Conservation (phyloP, 1,140 invertebrate species). For the Sarcophaga bullata region DNA sequence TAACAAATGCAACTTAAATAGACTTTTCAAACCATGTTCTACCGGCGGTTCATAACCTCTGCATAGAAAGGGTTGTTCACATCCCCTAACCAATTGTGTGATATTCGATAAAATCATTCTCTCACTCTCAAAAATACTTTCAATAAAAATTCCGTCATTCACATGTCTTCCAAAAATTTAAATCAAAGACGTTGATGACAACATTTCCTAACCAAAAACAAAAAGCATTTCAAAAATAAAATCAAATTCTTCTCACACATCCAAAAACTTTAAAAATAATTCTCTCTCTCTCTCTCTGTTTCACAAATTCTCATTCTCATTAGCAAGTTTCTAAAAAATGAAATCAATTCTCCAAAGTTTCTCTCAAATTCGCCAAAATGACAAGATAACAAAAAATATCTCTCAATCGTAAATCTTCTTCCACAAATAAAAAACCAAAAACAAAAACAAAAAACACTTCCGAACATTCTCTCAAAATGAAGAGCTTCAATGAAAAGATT, state of each 20-base stretch:
- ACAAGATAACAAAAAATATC: not conserved
- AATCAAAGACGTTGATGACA: constrained; percentile 3
- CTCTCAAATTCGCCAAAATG: not conserved
- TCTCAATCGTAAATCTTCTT: not conserved
- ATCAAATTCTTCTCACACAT: not conserved
- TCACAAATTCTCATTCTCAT: not conserved
- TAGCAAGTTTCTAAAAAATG: not conserved
- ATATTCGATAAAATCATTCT: constrained; percentile 21
- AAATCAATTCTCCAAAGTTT: not conserved
- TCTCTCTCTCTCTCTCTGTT: not conserved
- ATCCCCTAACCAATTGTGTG: constrained; percentile 33
- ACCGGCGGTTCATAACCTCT: constrained; percentile 33
- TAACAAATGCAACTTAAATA: not conserved
- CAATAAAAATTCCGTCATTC: not conserved
- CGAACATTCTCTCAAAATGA: not conserved
- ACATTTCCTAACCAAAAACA: not conserved
- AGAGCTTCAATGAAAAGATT: not conserved
- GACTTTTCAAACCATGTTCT: not conserved
- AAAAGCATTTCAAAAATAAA: not conserved
- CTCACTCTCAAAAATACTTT: not conserved
- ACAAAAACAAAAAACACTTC: not conserved
- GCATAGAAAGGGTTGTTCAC: constrained; percentile 30
- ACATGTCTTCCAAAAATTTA: not conserved
- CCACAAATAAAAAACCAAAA: not conserved
- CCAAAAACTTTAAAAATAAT: not conserved